Percentiles rank a stretch among this genome's conserved stretches.
Conservation (phyloP, 2,113 vertebrate genomes). For the Tychaedon coryphoeus region DNA sequence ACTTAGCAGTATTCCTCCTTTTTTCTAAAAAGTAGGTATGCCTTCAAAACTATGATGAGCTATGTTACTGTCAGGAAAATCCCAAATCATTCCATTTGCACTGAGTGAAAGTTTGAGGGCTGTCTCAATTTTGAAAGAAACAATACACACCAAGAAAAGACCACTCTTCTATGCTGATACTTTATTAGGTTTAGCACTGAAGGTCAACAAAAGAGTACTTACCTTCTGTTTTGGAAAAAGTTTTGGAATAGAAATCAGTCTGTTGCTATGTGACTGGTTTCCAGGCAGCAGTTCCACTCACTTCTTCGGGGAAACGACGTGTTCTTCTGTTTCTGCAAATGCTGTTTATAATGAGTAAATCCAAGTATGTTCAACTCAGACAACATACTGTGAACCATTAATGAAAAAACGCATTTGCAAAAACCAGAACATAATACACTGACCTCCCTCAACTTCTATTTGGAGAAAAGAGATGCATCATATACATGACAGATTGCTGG, state of each 20-base stretch:
- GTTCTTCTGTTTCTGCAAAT: slow-evolving; percentile 52
- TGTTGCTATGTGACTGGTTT: slow-evolving; percentile 55
- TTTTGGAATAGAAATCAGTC: slow-evolving; percentile 48
- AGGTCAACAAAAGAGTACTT: slow-evolving; percentile 41
- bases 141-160: fast-evolving
- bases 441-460: not conserved
- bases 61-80: not conserved
- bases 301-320: not conserved
- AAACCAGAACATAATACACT: slow-evolving; percentile 25
- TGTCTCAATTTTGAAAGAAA: not conserved
- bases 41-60: not conserved
- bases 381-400: not conserved
- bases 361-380: not conserved
- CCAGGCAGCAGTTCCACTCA: slow-evolving; percentile 43
- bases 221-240: slow-evolving; percentile 62
- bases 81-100: not conserved
- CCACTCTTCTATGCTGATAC: not conserved
- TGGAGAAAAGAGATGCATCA: not conserved
- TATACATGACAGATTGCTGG: not conserved
- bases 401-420: slow-evolving; percentile 40
- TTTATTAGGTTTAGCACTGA: slow-evolving; percentile 10
- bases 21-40: not conserved
- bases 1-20: not conserved
- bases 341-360: slow-evolving; percentile 48
- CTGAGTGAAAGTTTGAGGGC: not conserved